A percentile compares a stretch with the other conserved stretches of the same genome.
phyloP scores from a whole-genome alignment of 2,888 invertebrate genomes.

The Tryphoninae sp. region DNA sequence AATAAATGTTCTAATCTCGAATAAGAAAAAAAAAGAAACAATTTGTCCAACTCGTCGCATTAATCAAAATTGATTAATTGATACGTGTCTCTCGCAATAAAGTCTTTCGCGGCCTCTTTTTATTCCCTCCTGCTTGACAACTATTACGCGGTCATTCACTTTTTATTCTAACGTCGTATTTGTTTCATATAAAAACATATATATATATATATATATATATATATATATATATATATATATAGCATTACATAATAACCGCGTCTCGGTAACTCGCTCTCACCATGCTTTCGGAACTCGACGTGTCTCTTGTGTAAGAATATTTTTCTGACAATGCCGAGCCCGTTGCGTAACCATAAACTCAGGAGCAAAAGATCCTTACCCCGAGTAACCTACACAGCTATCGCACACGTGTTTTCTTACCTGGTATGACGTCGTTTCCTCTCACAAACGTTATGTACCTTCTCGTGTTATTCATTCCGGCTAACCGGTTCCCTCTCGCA shows the following conservation, averaged over 20 bases:
- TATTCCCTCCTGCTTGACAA: not conserved
- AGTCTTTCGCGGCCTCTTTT: not conserved
- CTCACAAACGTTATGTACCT: conserved; percentile 8
- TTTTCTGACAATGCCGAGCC: conserved; percentile 8
- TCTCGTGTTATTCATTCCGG: conserved; percentile 39
- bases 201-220: not conserved
- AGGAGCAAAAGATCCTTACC: conserved; percentile 13
- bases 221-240: not conserved
- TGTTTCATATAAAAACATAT: not conserved
- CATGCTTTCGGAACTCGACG: not conserved
- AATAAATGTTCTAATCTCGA: not conserved
- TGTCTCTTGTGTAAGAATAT: conserved; percentile 23
- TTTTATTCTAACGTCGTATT: not conserved
- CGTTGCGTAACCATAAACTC: conserved; percentile 35
- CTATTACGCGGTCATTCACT: not conserved
- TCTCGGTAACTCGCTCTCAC: not conserved
- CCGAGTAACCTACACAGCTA: conserved; percentile 7
- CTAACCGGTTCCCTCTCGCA: conserved; percentile 53
- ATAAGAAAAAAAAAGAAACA: not conserved
- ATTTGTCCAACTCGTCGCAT: not conserved
- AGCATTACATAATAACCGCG: conserved; percentile 6
- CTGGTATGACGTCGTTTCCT: conserved; percentile 32
- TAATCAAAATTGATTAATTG: not conserved
- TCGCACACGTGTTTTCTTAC: conserved; percentile 36
- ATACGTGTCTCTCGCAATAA: not conserved